phyloP scores from a whole-genome alignment of 1,140 invertebrate genomes.

The Tetramorium simillimum region DNA sequence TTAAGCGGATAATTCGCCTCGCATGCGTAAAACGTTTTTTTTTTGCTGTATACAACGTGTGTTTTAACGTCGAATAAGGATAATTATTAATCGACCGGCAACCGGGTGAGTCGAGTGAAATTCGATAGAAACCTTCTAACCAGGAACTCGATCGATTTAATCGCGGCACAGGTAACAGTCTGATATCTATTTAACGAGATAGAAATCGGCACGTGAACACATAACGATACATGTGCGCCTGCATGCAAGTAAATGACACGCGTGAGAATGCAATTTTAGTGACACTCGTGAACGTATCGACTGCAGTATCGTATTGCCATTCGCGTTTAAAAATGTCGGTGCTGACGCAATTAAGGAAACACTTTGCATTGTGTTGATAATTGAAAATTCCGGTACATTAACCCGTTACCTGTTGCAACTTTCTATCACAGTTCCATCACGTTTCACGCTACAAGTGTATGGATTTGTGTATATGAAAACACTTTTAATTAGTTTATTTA shows the following conservation, averaged over 20 bases:
- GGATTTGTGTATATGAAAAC: not conserved
- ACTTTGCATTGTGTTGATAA: slow-evolving; percentile 30
- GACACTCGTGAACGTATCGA: slow-evolving; percentile 1
- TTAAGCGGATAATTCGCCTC: slow-evolving; percentile 10
- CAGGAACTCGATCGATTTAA: slow-evolving; percentile 36
- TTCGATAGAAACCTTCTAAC: slow-evolving; percentile 52
- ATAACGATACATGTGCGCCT: not conserved
- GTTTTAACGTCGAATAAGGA: slow-evolving; percentile 24
- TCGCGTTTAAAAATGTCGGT: slow-evolving; percentile 2
- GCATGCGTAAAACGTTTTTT: slow-evolving; percentile 29
- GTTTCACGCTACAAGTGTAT: not conserved
- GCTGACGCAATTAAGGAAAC: slow-evolving; percentile 17
- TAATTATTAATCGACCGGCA: slow-evolving; percentile 11
- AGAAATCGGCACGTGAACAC: slow-evolving; percentile 31
- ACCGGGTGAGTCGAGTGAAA: not conserved
- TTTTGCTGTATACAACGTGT: not conserved
- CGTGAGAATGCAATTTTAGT: slow-evolving; percentile 43
- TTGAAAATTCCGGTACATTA: not conserved
- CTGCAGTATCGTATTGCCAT: slow-evolving; percentile 1
- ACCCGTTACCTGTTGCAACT: not conserved
- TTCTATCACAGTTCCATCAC: slow-evolving; percentile 19
- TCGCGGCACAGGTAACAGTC: slow-evolving; percentile 2
- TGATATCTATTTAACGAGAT: slow-evolving; percentile 31
- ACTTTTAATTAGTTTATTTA: not conserved
- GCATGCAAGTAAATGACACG: slow-evolving; percentile 14